Conservation (phyloP, 2,113 vertebrate species). For the Acrocephalus arundinaceus region DNA sequence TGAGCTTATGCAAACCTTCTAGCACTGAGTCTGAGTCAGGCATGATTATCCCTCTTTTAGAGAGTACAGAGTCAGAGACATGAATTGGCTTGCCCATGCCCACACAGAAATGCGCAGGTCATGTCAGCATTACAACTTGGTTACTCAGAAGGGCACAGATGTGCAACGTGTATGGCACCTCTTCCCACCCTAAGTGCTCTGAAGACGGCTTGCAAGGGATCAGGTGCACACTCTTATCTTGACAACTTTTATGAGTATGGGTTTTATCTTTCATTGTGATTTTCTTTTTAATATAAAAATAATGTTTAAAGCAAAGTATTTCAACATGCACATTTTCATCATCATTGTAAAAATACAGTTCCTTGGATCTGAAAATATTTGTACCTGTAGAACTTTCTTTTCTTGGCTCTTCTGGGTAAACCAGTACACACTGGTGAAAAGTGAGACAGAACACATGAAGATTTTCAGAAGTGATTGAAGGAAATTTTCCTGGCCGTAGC, state of each 20-base stretch:
- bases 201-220: not conserved
- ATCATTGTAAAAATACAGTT: not conserved
- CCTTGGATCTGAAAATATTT: not conserved
- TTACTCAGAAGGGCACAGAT: not conserved
- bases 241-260: not conserved
- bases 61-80: constrained; percentile 11
- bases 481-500: not conserved
- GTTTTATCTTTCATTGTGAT: not conserved
- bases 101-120: not conserved
- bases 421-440: not conserved
- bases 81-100: constrained; percentile 34
- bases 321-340: not conserved
- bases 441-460: not conserved
- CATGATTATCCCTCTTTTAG: constrained; percentile 8
- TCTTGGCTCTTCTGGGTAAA: not conserved
- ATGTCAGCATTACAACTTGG: not conserved
- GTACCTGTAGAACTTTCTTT: not conserved
- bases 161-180: not conserved
- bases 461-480: not conserved
- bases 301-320: not conserved
- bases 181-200: not conserved
- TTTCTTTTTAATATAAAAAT: not conserved
- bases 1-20: not conserved
- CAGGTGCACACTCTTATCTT: not conserved
- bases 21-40: constrained; percentile 7